These are phyloP conservation scores for Nilaparvata lugens DNA, from an alignment of 1,140 invertebrate genomes.

Conservation along the genomic window DNA sequence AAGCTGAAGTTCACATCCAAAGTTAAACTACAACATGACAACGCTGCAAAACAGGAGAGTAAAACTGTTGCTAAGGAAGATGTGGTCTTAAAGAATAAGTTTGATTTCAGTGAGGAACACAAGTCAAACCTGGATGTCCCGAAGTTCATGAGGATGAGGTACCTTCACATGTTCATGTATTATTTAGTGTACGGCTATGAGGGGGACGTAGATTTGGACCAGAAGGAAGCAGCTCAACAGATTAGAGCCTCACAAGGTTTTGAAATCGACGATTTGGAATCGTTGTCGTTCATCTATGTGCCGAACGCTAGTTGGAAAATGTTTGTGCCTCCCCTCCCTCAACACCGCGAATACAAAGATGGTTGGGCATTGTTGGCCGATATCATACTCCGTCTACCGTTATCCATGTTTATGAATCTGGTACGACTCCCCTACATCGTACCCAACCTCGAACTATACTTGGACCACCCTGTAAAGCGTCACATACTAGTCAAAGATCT, in stretches of 20 bases:
- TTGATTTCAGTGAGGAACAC: no score
- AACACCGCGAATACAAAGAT: conserved; percentile 46
- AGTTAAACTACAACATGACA: neutral
- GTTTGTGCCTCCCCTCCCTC: conserved; percentile 59
- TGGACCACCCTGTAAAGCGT: conserved; percentile 57
- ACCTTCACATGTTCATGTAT: conserved; percentile 57
- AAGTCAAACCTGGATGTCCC: conserved; percentile 35
- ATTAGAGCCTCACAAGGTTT: conserved; percentile 27
- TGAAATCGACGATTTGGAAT: conserved; percentile 29
- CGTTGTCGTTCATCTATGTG: conserved; percentile 41
- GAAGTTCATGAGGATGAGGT: conserved; percentile 57
- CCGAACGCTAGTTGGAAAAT: conserved; percentile 56
- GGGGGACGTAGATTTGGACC: conserved; percentile 35
- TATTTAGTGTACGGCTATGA: conserved; percentile 55
- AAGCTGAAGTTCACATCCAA: conserved; percentile 43
- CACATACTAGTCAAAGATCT: conserved; percentile 51
- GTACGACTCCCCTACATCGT: conserved; percentile 48
- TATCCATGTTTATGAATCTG: conserved; percentile 60
- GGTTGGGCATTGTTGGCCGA: conserved; percentile 72
- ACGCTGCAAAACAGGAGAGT: neutral
- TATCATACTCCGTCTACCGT: conserved; percentile 56
- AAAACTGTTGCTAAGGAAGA: conserved; percentile 4
- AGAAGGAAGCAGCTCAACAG: conserved; percentile 35
- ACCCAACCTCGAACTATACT: conserved; percentile 46
- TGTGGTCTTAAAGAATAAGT: no score